Evolutionary conservation across 2,113 vertebrate species (phyloP).

Genomic region (Chaenocephalus aceratus): DNA sequence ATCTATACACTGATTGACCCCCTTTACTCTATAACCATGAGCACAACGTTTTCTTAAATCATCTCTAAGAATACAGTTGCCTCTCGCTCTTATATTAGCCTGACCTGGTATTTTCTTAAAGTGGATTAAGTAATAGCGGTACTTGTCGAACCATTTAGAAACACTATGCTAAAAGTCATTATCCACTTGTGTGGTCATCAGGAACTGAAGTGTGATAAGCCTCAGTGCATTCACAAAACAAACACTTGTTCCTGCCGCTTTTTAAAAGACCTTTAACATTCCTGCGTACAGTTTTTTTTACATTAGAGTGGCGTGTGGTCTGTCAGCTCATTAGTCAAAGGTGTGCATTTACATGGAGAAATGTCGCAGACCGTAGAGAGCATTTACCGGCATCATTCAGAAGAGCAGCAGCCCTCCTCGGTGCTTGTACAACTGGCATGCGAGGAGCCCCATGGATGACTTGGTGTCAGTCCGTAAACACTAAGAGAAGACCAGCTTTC

Average conservation of each 20-base stretch:
- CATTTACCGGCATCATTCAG: constrained; percentile 52
- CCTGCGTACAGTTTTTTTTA: constrained; percentile 29
- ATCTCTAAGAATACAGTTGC: background rate
- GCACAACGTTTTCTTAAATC: background rate
- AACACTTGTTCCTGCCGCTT: constrained; percentile 36
- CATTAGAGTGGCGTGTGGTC: constrained; percentile 56
- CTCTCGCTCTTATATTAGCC: background rate
- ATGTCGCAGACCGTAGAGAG: constrained; percentile 33
- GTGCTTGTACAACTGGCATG: constrained; percentile 40
- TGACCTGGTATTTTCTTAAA: constrained; percentile 4
- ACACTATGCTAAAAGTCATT: constrained; percentile 46
- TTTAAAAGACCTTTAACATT: constrained; percentile 56
- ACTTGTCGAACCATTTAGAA: constrained; percentile 11
- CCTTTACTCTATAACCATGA: background rate
- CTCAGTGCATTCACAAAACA: constrained; percentile 40
- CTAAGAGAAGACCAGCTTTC: constrained; percentile 31
- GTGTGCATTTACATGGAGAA: constrained; percentile 43
- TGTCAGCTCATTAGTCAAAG: constrained; percentile 74
- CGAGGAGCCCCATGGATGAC: constrained; percentile 58
- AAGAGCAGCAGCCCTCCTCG: background rate
- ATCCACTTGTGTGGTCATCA: constrained; percentile 70
- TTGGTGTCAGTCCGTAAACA: constrained; percentile 54
- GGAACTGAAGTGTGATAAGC: constrained; percentile 12
- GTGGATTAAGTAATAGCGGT: background rate
- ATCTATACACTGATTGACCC: background rate